A percentile compares a stretch with the other conserved stretches of the same genome.
These are phyloP conservation scores for Dynastes tityus DNA, from an alignment of 2,888 invertebrate genomes.

Conservation along the genomic window DNA sequence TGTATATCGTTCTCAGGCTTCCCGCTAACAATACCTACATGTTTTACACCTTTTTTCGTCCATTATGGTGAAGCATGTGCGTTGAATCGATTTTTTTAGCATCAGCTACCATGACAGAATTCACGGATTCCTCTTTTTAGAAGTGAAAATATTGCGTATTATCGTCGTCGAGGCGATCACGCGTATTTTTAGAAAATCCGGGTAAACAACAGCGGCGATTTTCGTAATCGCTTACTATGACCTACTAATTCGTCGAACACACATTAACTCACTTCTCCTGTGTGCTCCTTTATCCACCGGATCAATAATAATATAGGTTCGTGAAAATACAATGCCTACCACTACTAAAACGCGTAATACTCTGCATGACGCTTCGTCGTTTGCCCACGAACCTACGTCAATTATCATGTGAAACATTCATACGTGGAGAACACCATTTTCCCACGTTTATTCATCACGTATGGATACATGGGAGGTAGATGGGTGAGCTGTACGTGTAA, in stretches of 20 bases:
- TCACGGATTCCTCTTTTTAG: constrained; percentile 17
- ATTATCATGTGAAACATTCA: constrained; percentile 42
- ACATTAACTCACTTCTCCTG: constrained; percentile 37
- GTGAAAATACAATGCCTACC: constrained; percentile 36
- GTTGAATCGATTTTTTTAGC: constrained; percentile 9
- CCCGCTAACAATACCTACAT: not conserved
- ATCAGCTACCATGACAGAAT: not conserved
- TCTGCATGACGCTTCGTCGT: not conserved
- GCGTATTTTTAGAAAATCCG: constrained; percentile 26
- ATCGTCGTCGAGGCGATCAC: constrained; percentile 4
- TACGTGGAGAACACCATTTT: constrained; percentile 30
- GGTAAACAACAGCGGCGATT: not conserved
- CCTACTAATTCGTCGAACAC: constrained; percentile 38
- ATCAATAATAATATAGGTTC: constrained; percentile 17
- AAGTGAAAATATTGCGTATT: not conserved
- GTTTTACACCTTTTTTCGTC: constrained; percentile 4
- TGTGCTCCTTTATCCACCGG: constrained; percentile 14
- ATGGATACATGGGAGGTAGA: constrained; percentile 4
- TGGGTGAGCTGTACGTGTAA: constrained; percentile 11
- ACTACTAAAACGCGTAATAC: constrained; percentile 4
- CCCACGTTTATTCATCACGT: constrained; percentile 34
- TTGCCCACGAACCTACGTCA: constrained; percentile 42
- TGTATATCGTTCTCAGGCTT: not conserved
- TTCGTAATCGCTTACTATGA: constrained; percentile 26
- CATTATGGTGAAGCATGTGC: constrained; percentile 11